Base-by-base conservation (phyloP, 2,113 vertebrate genomes). In the Antennarius striatus region DNA sequence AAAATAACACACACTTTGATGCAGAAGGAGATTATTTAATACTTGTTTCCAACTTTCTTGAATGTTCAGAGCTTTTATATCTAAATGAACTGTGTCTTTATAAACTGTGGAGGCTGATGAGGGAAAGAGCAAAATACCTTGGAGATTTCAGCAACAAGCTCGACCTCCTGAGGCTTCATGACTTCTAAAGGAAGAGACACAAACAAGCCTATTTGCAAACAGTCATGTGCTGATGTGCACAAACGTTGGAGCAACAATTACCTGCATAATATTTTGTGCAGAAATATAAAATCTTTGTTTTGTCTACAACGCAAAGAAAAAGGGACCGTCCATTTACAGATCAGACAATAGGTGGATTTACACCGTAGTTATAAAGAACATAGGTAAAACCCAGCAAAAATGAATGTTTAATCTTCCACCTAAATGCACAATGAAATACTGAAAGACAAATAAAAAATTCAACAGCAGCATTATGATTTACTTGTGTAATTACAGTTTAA, bases 111-210 rank as follows among this genome's bases (percentile, higher is more conserved):
- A 43, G 50, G 51, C n/a, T 39, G 15, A 56, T 61, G 68, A 65
- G 65, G 39, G 22, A 36, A 39, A 59, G 15, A 36, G 50, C 10
- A 56, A 16, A 22, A 30, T 89, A 93, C 93, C 91, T 93, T 92
- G 15, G 92, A 92, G 86, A 93, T 93, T 67, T 93, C 91, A 39
- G 52, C 68, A 60, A 90, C 82, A 4, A 93, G 87, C 66, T 91
- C 89, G 12, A 76, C 76, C 91, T 91, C 91, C 6, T 90, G 89
- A 36, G 91, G 87, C 84, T 93, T 93, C 91, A 92, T 93, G 80
- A 73, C 84, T 87, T 89, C 72, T 43, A 66, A 16, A 57, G 56
- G 71, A 17, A 85, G 11, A 80, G 3, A 62, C 67, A 87, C 73
- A 90, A 77, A 86, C 75, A 80, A 56, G 49, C 48, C 43, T 45